Conservation (phyloP, 2,113 vertebrate genomes). For the Drymodes brunneopygia region DNA sequence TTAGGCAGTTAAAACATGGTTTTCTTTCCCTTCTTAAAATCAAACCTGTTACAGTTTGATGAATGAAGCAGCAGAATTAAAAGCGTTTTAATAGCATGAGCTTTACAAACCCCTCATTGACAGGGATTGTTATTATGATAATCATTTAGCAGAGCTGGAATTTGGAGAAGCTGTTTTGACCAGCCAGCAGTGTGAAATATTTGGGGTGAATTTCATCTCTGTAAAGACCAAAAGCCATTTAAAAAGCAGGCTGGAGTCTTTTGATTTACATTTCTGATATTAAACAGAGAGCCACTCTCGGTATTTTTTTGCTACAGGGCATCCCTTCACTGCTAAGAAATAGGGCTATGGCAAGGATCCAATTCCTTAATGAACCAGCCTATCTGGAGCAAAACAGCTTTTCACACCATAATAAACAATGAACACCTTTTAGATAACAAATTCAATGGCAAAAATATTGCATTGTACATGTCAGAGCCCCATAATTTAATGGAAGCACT, state of each 20-base stretch:
- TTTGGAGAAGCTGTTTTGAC: background rate
- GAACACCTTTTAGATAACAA: constrained; percentile 77
- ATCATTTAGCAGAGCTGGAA: background rate
- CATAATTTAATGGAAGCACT: constrained; percentile 74
- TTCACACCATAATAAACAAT: constrained; percentile 76
- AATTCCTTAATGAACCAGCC: constrained; percentile 78
- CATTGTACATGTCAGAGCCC: constrained; percentile 66
- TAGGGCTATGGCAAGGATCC: constrained; percentile 70
- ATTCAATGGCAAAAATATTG: constrained; percentile 74
- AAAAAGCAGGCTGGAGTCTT: constrained; percentile 50
- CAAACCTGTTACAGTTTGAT: constrained; percentile 48
- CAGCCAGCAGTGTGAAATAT: constrained; percentile 3
- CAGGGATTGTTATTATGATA: constrained; percentile 3
- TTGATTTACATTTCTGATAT: constrained; percentile 72
- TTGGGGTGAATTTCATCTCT: constrained; percentile 47
- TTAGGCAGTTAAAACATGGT: constrained; percentile 38
- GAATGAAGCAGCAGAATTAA: constrained; percentile 63
- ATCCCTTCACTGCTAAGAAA: constrained; percentile 57
- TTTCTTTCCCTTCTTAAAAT: constrained; percentile 26
- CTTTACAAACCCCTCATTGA: constrained; percentile 19
- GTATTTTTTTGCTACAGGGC: constrained; percentile 58
- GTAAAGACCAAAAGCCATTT: constrained; percentile 61
- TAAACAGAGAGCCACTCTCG: constrained; percentile 47
- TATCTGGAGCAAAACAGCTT: constrained; percentile 81
- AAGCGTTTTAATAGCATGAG: constrained; percentile 44